phyloP scores from a whole-genome alignment of 2,113 vertebrate genomes.

The Xerus inauris region DNA sequence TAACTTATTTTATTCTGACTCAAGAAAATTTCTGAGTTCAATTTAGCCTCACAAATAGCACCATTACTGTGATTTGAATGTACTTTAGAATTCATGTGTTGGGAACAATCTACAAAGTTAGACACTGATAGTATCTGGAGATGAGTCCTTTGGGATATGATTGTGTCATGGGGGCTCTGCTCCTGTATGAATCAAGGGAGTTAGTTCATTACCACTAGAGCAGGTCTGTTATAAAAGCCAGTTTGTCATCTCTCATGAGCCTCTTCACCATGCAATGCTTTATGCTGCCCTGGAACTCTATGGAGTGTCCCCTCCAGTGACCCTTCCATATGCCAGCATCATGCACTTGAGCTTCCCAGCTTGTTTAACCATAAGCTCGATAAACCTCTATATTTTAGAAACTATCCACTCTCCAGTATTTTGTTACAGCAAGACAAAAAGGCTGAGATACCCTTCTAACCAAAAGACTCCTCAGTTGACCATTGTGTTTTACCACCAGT shows the following conservation, averaged over 20 bases:
- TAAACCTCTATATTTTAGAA: not conserved
- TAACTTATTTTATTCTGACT: slow-evolving; percentile 33
- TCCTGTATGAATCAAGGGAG: not conserved
- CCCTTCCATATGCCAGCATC: not conserved
- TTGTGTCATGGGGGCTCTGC: not conserved
- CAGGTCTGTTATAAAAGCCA: not conserved
- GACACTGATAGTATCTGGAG: not conserved
- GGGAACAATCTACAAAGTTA: not conserved
- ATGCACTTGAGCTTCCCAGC: not conserved
- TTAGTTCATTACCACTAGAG: not conserved
- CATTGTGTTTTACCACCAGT: not conserved
- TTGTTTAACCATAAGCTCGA: not conserved
- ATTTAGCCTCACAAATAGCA: not conserved
- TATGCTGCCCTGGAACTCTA: not conserved
- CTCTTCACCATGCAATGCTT: not conserved
- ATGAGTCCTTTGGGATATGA: not conserved
- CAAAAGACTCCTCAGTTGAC: not conserved
- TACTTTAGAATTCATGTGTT: not conserved
- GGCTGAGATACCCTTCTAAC: not conserved
- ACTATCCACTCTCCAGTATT: not conserved
- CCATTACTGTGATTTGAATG: not conserved
- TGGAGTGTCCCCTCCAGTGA: not conserved
- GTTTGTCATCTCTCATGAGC: not conserved
- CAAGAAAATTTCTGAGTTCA: slow-evolving; percentile 29
- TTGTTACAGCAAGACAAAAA: not conserved